Evolutionary conservation across 1,140 invertebrate genomes (phyloP).

Genomic region (Melitaea cinxia): DNA sequence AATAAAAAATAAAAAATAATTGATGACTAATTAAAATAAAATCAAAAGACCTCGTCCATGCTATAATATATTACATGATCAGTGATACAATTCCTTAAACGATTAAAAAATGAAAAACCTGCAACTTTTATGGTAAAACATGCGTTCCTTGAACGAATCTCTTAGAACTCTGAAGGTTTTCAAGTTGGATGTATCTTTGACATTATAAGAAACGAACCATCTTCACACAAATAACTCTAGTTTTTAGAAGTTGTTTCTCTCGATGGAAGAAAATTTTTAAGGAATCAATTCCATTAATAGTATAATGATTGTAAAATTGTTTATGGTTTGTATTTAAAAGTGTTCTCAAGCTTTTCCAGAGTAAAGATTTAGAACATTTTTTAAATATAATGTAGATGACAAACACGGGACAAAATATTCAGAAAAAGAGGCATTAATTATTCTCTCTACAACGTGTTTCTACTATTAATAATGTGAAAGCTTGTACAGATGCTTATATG

Average conservation of each 20-base stretch:
- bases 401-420: too few species aligned
- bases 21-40: not conserved
- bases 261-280: too few species aligned
- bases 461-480: too few species aligned
- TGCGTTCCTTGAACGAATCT: not conserved
- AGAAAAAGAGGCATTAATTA: too few species aligned
- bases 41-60: not conserved
- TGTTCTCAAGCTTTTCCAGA: too few species aligned
- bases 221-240: constrained; percentile 5
- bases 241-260: not conserved
- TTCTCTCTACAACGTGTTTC: too few species aligned
- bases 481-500: too few species aligned
- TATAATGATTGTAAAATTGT: too few species aligned
- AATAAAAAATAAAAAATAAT: not conserved
- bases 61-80: not conserved
- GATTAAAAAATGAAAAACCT: not conserved
- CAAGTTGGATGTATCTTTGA: not conserved
- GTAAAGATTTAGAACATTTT: too few species aligned
- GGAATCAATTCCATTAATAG: too few species aligned
- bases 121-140: constrained; percentile 9
- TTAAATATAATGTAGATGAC: too few species aligned
- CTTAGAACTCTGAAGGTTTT: constrained; percentile 5
- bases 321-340: too few species aligned
- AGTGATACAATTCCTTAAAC: not conserved
- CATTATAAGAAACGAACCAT: not conserved